A percentile compares a stretch with the other conserved stretches of the same genome.
phyloP scores from a whole-genome alignment of 1,140 invertebrate species.

The Pseudomyrmex pallidus region DNA sequence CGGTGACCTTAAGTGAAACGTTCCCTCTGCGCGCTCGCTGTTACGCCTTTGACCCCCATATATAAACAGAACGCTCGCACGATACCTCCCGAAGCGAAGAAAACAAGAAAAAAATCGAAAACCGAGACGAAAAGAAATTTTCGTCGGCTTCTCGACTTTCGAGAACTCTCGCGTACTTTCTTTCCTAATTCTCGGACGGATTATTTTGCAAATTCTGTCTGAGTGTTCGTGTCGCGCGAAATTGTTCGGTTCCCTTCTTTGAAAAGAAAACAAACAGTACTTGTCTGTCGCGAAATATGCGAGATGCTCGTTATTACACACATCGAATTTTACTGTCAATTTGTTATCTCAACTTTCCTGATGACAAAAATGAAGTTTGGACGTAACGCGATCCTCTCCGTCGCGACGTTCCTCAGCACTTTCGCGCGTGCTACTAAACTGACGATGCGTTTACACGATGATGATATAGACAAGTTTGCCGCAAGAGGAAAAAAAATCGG shows the following conservation, averaged over 20 bases:
- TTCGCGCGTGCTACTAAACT: not conserved
- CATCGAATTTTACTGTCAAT: not conserved
- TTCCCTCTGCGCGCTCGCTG: constrained; percentile 13
- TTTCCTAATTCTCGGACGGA: too few relatives aligned
- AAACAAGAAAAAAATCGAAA: not conserved
- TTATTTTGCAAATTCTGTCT: not conserved
- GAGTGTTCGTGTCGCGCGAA: not conserved
- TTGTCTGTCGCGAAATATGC: not conserved
- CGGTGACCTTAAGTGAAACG: constrained; percentile 52
- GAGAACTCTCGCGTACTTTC: too few relatives aligned
- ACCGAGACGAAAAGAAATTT: not conserved
- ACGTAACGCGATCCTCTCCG: not conserved
- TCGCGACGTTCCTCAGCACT: constrained; percentile 5
- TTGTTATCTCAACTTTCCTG: not conserved
- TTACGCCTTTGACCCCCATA: constrained; percentile 41
- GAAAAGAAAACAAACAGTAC: not conserved
- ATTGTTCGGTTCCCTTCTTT: not conserved
- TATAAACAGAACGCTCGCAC: constrained; percentile 5
- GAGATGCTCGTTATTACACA: not conserved
- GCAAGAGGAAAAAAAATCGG: not conserved
- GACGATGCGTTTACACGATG: constrained; percentile 22
- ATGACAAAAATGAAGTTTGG: constrained; percentile 6
- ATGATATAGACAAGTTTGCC: not conserved
- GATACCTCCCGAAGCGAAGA: not conserved
- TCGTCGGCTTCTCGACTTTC: not conserved